phyloP scores from a whole-genome alignment of 2,888 invertebrate genomes.

The Calameuta idolon region DNA sequence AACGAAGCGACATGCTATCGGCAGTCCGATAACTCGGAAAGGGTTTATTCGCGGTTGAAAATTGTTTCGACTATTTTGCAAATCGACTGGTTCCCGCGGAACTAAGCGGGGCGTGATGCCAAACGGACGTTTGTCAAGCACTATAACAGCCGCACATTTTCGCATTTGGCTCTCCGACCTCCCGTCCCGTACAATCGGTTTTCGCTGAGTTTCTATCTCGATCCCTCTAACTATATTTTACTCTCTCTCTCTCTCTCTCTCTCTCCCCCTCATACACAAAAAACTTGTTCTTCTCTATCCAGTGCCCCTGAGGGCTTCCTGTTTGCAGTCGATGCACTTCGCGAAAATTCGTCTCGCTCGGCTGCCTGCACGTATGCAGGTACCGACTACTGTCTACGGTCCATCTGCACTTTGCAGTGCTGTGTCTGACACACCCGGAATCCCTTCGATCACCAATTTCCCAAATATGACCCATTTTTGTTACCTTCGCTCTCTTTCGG shows the following conservation, averaged over 20 bases:
- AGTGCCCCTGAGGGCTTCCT: not conserved
- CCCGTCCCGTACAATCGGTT: not conserved
- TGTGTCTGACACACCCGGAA: not conserved
- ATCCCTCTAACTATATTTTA: not conserved
- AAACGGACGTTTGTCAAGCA: slow-evolving; percentile 7
- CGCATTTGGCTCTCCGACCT: not conserved
- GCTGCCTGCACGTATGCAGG: not conserved
- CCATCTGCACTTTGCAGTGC: not conserved
- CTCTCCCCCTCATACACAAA: not conserved
- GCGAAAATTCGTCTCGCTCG: slow-evolving; percentile 1
- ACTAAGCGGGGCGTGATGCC: slow-evolving; percentile 8
- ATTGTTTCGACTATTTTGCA: not conserved
- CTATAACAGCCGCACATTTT: not conserved
- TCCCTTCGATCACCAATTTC: not conserved
- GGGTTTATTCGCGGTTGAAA: not conserved
- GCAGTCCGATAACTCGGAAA: not conserved
- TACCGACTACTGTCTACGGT: not conserved
- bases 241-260: not conserved
- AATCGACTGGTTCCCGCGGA: slow-evolving; percentile 1
- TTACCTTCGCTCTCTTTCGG: too few species aligned
- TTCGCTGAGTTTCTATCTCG: not conserved
- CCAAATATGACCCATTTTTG: not conserved
- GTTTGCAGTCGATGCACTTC: slow-evolving; percentile 1
- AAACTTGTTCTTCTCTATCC: not conserved
- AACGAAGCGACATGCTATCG: not conserved